Conservation (phyloP, 2,888 invertebrate genomes). For the Tyria jacobaeae region DNA sequence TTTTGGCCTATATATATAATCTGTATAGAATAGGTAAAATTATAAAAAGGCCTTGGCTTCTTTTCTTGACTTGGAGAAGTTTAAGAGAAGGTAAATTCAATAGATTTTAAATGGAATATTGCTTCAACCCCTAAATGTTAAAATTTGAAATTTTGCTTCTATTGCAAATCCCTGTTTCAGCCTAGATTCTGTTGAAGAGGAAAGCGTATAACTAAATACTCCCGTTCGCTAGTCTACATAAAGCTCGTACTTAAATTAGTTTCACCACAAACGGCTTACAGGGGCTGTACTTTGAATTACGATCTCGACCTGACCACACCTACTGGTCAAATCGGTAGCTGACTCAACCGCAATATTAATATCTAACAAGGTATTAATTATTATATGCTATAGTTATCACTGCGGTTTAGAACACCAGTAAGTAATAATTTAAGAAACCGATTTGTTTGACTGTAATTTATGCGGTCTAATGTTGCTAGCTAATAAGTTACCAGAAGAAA, state of each 20-base stretch:
- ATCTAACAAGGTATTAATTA: conserved; percentile 22
- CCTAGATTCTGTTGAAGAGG: neutral
- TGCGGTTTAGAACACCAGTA: neutral
- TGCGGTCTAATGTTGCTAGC: too few relatives aligned
- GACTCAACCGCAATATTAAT: conserved; percentile 16
- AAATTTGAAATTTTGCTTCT: too few relatives aligned
- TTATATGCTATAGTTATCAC: neutral
- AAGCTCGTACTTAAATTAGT: conserved; percentile 10
- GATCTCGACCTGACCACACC: conserved; percentile 9
- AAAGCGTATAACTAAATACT: neutral
- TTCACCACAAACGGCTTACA: conserved; percentile 21
- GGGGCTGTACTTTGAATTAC: conserved; percentile 13
- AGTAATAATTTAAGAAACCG: neutral
- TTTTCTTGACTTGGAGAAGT: too few relatives aligned
- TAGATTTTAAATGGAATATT: too few relatives aligned
- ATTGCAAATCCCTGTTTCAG: too few relatives aligned
- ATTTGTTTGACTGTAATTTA: neutral
- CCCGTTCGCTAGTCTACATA: neutral
- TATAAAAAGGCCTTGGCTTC: too few relatives aligned
- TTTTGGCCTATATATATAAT: too few relatives aligned
- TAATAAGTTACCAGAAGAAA: too few relatives aligned
- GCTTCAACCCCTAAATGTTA: too few relatives aligned
- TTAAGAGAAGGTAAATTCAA: neutral
- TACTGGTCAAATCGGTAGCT: conserved; percentile 16
- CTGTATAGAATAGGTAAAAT: too few relatives aligned